Evolutionary conservation across 2,888 invertebrate species (phyloP), one percentile per base, ranked within the genome.

Genomic region (Hoplodrina ambigua): DNA sequence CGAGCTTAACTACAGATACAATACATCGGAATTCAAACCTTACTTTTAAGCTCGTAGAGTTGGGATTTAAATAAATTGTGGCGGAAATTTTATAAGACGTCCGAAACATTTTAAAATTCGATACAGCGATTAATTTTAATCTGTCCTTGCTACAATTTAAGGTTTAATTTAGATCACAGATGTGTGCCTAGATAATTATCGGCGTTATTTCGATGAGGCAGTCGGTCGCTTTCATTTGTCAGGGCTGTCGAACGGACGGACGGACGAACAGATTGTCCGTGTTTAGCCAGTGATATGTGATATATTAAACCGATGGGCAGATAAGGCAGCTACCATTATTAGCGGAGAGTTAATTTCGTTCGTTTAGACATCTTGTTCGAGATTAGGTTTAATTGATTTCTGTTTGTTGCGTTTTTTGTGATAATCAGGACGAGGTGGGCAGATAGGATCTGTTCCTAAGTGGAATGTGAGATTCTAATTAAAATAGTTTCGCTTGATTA

Each of bases 281-380:
- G 89, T 89, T 87, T 84, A 87, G 83, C 83, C 82, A 88, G 89
- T 90, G 91, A 90, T 88, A 85, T 89, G 89, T 90, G 91, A 90
- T 88, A 85, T 89, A 90, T 89, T 89, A 89, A 88, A 85, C 85
- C 86, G 91, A 89, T 88, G 88, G 81, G 83, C 87, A 87, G 91
- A 91, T 91, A 89, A 72, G 84, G 74, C 76, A 55, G 72, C 76
- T 79, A 85, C 85, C 66, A 85, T 88, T 88, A 89, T 85, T 86
- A 86, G 86, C 81, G 71, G 81, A 69, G 78, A 85, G 88, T 89
- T 89, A 87, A 88, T 89, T 86, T 87, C 77, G 71, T 78, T 81
- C 86, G 82, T 85, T 88, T 85, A 81, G 86, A 84, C 86, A 86
- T 60, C 83, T 85, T 79, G 69, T 61, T 73, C 46, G 69, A 80